phyloP scores from a whole-genome alignment of 1,140 invertebrate genomes.

The Drosophila busckii region DNA sequence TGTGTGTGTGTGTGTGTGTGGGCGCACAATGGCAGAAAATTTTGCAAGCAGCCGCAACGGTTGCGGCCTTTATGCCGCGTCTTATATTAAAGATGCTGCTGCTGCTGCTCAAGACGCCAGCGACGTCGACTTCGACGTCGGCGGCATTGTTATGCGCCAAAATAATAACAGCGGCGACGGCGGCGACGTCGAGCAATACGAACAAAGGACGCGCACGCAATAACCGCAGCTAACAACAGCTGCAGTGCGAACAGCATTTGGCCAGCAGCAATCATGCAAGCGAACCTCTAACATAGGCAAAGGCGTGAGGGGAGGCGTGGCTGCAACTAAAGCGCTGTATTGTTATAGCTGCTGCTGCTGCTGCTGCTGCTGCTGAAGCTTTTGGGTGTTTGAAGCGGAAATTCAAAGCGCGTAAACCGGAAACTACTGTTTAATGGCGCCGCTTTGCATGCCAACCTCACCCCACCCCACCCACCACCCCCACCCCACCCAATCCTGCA shows the following conservation, averaged over 20 bases:
- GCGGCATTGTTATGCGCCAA: constrained; percentile 42
- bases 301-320: too few relatives aligned
- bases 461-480: constrained; percentile 11
- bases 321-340: constrained; percentile 1
- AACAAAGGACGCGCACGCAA: constrained; percentile 67
- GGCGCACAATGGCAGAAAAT: constrained; percentile 41
- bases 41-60: constrained; percentile 15
- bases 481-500: background rate
- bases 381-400: constrained; percentile 62
- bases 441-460: constrained; percentile 59
- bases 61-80: constrained; percentile 55
- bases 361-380: constrained; percentile 2
- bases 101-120: constrained; percentile 38
- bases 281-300: too few relatives aligned
- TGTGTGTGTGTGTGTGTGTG: constrained; percentile 18
- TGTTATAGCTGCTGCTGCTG: constrained; percentile 41
- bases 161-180: constrained; percentile 57
- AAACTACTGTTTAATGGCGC: constrained; percentile 76
- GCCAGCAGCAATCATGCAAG: constrained; percentile 55
- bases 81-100: constrained; percentile 74
- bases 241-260: constrained; percentile 52
- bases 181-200: constrained; percentile 36
- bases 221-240: constrained; percentile 75
- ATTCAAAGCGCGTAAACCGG: constrained; percentile 76
- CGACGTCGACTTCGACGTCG: constrained; percentile 22